Conservation (phyloP, 2,797 vertebrate species). For the Tokudaia tokunoshimensis region DNA sequence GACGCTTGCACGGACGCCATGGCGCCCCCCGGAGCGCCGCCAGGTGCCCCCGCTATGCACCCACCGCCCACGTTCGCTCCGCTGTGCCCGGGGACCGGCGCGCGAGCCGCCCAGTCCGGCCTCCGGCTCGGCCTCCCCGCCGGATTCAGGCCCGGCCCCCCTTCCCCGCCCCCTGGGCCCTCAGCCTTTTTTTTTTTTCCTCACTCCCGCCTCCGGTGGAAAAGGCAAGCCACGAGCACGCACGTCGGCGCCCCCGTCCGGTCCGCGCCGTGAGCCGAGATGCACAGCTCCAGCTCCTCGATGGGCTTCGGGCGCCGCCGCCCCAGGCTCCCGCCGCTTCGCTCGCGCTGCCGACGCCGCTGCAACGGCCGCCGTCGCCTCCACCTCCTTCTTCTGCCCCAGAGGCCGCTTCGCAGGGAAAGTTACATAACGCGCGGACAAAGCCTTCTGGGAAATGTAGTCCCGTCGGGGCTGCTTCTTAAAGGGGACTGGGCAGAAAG, state of each 20-base stretch:
- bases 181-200: conserved; percentile 64
- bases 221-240: conserved; percentile 50
- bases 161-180: conserved; percentile 82
- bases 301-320: conserved; percentile 60
- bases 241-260: conserved; percentile 58
- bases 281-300: conserved; percentile 48
- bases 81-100: conserved; percentile 40
- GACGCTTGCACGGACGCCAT: conserved; percentile 86
- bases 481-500: conserved; percentile 66
- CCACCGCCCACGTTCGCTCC: conserved; percentile 38
- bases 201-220: conserved; percentile 71
- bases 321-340: conserved; percentile 71
- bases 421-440: conserved; percentile 85
- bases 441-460: conserved; percentile 86
- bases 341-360: conserved; percentile 4
- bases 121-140: conserved; percentile 73
- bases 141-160: conserved; percentile 77
- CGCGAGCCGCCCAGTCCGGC: conserved; percentile 63
- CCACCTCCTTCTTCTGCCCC: conserved; percentile 81
- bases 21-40: conserved; percentile 49
- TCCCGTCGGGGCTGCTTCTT: conserved; percentile 74
- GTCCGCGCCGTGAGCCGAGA: conserved; percentile 11
- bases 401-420: conserved; percentile 85
- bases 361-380: conserved; percentile 50
- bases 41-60: neutral